These are phyloP conservation scores for Phalacrocorax brasilianus DNA, from an alignment of 2,113 vertebrate genomes.

Conservation along the genomic window DNA sequence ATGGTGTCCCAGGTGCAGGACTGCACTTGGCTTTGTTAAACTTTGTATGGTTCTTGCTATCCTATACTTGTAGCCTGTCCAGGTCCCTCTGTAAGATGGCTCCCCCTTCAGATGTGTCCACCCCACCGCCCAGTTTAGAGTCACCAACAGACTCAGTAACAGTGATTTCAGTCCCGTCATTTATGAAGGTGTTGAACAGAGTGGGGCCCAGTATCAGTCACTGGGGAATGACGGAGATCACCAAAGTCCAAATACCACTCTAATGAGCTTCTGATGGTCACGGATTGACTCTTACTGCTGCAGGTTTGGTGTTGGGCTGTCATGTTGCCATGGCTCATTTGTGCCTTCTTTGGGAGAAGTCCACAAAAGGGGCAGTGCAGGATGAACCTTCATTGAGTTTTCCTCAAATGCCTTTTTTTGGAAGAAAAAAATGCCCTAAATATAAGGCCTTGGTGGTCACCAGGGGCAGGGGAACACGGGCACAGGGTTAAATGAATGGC, in stretches of 20 bases:
- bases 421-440: background rate
- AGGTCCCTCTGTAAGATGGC: background rate
- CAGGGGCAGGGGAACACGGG: too few relatives aligned
- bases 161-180: background rate
- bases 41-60: background rate
- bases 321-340: background rate
- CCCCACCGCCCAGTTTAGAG: background rate
- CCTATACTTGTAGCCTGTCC: background rate
- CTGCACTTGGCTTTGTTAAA: background rate
- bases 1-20: background rate
- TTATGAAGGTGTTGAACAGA: background rate
- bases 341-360: background rate
- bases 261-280: rapidly evolving
- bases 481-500: background rate
- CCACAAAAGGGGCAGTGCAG: background rate
- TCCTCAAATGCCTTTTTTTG: background rate
- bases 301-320: background rate
- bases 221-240: background rate
- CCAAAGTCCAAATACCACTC: background rate
- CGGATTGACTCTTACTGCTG: background rate
- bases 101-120: background rate
- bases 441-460: background rate
- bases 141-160: background rate
- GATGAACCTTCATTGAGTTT: background rate
- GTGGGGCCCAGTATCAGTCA: background rate